Base-by-base conservation (phyloP, 1,140 invertebrate species). In the Pantala flavescens region DNA sequence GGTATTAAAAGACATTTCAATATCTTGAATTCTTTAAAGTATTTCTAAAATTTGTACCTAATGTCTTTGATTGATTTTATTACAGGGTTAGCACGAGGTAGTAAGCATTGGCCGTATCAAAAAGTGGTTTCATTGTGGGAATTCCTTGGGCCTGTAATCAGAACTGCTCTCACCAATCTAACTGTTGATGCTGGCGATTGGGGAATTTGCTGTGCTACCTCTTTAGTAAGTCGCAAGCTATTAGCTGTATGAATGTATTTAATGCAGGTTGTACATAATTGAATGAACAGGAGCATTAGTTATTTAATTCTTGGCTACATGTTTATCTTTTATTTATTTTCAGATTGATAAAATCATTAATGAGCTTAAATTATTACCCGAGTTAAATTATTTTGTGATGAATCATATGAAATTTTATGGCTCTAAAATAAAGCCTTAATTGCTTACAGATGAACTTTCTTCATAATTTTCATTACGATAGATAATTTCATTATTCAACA, bases 61-160 rank as follows among this genome's bases (percentile, higher is more conserved):
- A 24, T 55, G 2, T 28, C 10, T 24, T 7, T 63, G 11, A 49
- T 73, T 75, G 24, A 43, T 73, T 70, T 76, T 23, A 28, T 76
- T 75, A 12, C 74, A 82, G 90, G 92, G 10, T 79, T 95, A 0
- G 85, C 97, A 16, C 82, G 88, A 10, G 94, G 93, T 0, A 87
- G 89, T 0, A 94, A 96, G 79, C 90, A 95, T 80, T 97, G 94
- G 94, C 83, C 88, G 0, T 93, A 87, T 77, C 81, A 87, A 0
- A 89, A 90, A 84, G 86, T 87, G 0, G 77, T 83, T 21, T 80
- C 84, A 9, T 77, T 93, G 77, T 89, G 89, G 87, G 77, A 83
- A 0, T 81, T 82, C 74, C 71, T 91, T 0, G 79, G 84, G 28
- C 90, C 91, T 0, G 77, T 93, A 16, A 80, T 93, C 23, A 81